Base-by-base conservation (phyloP, 2,797 vertebrate species). In the Cirrhinus molitorella region DNA sequence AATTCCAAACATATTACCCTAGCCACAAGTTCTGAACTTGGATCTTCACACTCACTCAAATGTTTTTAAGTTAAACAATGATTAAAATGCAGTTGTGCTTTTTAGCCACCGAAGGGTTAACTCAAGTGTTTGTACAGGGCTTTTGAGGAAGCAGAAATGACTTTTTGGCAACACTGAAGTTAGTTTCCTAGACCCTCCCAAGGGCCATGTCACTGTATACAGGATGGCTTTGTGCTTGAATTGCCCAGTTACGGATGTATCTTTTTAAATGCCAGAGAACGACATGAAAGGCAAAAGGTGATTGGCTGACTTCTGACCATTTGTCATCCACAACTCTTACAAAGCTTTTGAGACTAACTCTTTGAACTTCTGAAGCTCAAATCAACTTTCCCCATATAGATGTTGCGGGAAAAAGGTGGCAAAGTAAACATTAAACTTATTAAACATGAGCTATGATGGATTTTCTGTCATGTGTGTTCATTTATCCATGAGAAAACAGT, bases 261-360 rank as follows among this genome's bases (percentile, higher is more conserved):
- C 70, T 81, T 3, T 88, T 87, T 66, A 87, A 89, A 86, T 59
- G 72, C 8, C 12, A 83, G 72, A 53, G 80, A 86, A 85, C 28
- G 66, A 78, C 55, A 71, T n/a, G 78, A 81, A 31, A 31, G 21
- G 37, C 70, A 49, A 55, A 37, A 85, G 4, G 34, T 49, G 83
- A 88, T 85, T 88, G 89, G 86, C 78, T 87, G 63, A 2, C 37
- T 49, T 37, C 53, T 47, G 71, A 14, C 75, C n/a, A 47, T 81
- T 86, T 86, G 77, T 88, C 75, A 81, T 67, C 23, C 65, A 74
- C 61, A 57, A n/a, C 37, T 82, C 51, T 75, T 73, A 78, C n/a
- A 40, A 61, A 53, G 74, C 40, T 68, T 85, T 74, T 37, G 34
- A 61, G 12, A 43, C 16, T 75, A 65, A 77, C 66, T 13, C 14